These are phyloP conservation scores for Listronotus bonariensis DNA, from an alignment of 1,140 invertebrate genomes.

Conservation along the genomic window DNA sequence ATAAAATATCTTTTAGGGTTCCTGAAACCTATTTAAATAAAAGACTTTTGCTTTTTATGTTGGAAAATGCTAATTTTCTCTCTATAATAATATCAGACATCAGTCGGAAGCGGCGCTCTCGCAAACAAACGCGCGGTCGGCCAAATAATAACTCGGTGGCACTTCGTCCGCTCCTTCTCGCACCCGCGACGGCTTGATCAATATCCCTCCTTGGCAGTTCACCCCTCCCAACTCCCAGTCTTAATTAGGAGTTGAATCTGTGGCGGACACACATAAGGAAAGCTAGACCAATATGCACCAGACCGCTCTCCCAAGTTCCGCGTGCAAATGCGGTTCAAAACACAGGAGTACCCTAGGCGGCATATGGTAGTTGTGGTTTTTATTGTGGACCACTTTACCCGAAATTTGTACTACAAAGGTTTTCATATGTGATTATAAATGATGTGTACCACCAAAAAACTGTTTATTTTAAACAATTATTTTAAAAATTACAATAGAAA, in stretches of 20 bases:
- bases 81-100: neutral
- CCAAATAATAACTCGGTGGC: slow-evolving; percentile 55
- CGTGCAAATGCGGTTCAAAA: slow-evolving; percentile 32
- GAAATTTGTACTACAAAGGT: neutral
- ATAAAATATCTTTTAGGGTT: no score
- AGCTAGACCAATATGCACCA: slow-evolving; percentile 55
- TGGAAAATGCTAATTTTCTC: no score
- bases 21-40: no score
- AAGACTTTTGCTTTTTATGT: no score
- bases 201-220: slow-evolving; percentile 53
- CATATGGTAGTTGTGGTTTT: slow-evolving; percentile 24
- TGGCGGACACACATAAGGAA: slow-evolving; percentile 68
- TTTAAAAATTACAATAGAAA: no score
- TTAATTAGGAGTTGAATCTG: slow-evolving; percentile 71
- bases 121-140: slow-evolving; percentile 51
- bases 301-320: slow-evolving; percentile 24
- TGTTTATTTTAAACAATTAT: neutral
- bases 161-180: slow-evolving; percentile 42
- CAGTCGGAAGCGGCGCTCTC: slow-evolving; percentile 23
- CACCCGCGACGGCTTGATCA: slow-evolving; percentile 54
- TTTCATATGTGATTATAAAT: neutral
- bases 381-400: slow-evolving; percentile 14
- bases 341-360: slow-evolving; percentile 6
- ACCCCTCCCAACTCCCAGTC: slow-evolving; percentile 49
- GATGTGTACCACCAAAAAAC: no score